Evolutionary conservation across 1,140 invertebrate genomes (phyloP).

Genomic region (Drosophila asahinai): DNA sequence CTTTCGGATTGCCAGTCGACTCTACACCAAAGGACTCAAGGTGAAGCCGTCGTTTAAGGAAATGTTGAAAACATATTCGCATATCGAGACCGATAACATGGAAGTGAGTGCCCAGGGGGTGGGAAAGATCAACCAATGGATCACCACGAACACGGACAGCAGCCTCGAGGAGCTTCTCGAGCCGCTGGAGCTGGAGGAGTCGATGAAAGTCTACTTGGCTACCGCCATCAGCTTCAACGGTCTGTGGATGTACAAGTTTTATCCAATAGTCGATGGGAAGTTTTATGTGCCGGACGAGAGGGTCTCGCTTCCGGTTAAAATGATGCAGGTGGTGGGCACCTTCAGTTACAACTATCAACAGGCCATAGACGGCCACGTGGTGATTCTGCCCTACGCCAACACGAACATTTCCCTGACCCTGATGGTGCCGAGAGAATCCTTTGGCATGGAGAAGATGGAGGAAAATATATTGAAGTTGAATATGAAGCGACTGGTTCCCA

Average conservation of each 20-base stretch:
- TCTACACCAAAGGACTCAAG: background rate
- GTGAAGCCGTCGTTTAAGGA: background rate
- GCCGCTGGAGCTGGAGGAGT: background rate
- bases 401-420: background rate
- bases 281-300: slow-evolving; percentile 5
- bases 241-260: background rate
- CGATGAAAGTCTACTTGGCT: background rate
- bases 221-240: background rate
- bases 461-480: background rate
- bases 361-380: background rate
- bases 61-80: background rate
- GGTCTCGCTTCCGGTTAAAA: background rate
- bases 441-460: background rate
- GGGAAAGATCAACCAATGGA: background rate
- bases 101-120: background rate
- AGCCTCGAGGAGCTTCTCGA: background rate
- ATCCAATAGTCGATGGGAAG: background rate
- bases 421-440: background rate
- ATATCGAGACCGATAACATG: background rate
- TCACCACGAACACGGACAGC: background rate
- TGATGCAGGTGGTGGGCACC: background rate
- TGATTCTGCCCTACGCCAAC: background rate
- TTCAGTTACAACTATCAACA: background rate
- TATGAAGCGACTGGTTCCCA: background rate
- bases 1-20: background rate